Percentiles rank a stretch among this genome's conserved stretches.
These are phyloP conservation scores for Aphelocoma californica DNA, from an alignment of 2,797 vertebrate genomes.

Conservation along the genomic window DNA sequence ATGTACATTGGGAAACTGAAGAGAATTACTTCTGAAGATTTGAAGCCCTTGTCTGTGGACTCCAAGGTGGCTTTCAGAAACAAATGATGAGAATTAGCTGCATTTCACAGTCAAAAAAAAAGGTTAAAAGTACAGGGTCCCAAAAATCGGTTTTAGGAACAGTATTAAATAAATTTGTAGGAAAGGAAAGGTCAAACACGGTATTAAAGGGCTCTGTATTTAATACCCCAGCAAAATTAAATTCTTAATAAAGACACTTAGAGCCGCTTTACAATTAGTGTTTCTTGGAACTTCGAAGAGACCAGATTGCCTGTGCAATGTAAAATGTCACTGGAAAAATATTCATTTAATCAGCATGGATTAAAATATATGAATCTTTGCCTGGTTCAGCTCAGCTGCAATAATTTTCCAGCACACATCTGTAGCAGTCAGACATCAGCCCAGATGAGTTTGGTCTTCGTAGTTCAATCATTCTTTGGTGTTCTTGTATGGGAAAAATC, in stretches of 20 bases:
- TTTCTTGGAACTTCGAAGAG: not conserved
- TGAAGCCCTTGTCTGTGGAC: not conserved
- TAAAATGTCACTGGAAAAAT: constrained; percentile 31
- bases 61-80: not conserved
- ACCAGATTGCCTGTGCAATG: not conserved
- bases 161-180: not conserved
- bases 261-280: not conserved
- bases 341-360: constrained; percentile 10
- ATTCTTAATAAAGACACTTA: not conserved
- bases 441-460: not conserved
- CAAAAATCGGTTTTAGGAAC: not conserved
- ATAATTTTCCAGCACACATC: not conserved
- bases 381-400: not conserved
- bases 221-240: constrained; percentile 1
- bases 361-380: constrained; percentile 22
- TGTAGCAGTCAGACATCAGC: not conserved
- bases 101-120: not conserved
- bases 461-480: not conserved
- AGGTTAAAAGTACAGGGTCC: not conserved
- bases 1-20: not conserved
- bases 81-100: not conserved
- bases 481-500: not conserved
- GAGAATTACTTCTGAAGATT: not conserved
- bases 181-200: not conserved
- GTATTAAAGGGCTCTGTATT: not conserved